phyloP scores from a whole-genome alignment of 1,140 invertebrate genomes.

The Doryteuthis pealeii region DNA sequence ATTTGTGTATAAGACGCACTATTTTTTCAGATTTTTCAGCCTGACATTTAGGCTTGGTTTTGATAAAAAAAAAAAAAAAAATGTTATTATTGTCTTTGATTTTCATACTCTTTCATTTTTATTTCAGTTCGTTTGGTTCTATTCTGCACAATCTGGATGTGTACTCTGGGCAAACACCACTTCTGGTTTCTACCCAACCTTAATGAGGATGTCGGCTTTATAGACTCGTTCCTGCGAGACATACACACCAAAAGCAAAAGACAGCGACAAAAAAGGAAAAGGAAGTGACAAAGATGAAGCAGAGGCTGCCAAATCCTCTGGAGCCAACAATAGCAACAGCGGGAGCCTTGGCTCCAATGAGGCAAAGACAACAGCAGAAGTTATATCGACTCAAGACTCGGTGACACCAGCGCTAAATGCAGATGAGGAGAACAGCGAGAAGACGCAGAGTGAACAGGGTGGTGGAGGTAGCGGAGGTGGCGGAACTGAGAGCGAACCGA shows the following conservation, averaged over 20 bases:
- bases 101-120: conserved; percentile 21
- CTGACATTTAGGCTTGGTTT: too few species aligned
- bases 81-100: background rate
- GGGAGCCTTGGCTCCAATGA: background rate
- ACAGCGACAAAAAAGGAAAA: conserved; percentile 62
- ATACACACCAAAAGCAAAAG: conserved; percentile 32
- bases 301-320: conserved; percentile 21
- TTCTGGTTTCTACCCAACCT: conserved; percentile 97
- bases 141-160: conserved; percentile 87
- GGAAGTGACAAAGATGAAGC: conserved; percentile 29
- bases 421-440: background rate
- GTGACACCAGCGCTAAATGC: background rate
- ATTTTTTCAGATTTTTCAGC: too few species aligned
- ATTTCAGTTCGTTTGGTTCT: conserved; percentile 78
- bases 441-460: background rate
- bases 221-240: conserved; percentile 87
- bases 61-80: too few species aligned
- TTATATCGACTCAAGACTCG: background rate
- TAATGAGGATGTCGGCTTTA: conserved; percentile 97
- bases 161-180: conserved; percentile 88
- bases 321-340: background rate
- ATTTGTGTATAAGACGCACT: too few species aligned
- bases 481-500: background rate
- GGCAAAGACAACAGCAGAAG: background rate
- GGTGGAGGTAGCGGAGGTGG: background rate